Conservation (phyloP, 2,797 vertebrate genomes). For the Acanthopagrus latus region DNA sequence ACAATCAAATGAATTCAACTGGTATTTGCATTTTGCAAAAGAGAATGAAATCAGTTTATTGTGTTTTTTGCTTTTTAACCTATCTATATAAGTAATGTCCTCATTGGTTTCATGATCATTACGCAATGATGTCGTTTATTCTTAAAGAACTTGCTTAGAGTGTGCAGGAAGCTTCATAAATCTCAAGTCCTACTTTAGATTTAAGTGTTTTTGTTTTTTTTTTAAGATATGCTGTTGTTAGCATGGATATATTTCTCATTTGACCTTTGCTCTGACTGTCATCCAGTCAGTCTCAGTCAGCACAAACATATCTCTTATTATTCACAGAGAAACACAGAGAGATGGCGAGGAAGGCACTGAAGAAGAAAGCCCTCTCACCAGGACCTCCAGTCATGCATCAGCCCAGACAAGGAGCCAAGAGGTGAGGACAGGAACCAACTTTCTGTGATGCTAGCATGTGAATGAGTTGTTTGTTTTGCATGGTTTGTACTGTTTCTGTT, state of each 20-base stretch:
- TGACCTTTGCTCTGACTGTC: background rate
- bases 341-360: conserved; percentile 90
- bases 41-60: background rate
- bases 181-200: background rate
- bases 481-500: background rate
- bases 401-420: conserved; percentile 85
- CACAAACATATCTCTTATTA: background rate
- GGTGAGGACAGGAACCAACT: conserved; percentile 76
- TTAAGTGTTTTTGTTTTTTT: background rate
- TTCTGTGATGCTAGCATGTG: background rate
- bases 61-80: background rate
- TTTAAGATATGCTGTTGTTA: background rate
- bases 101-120: background rate
- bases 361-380: conserved; percentile 91
- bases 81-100: background rate
- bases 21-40: too few relatives aligned
- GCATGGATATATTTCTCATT: background rate
- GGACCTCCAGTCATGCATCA: conserved; percentile 82
- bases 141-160: background rate
- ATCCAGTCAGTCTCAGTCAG: background rate
- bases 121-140: background rate
- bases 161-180: background rate
- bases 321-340: conserved; percentile 92
- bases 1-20: background rate
- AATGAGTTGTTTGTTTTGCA: background rate